Evolutionary conservation across 2,888 invertebrate species (phyloP).

Genomic region (Griposia aprilina): DNA sequence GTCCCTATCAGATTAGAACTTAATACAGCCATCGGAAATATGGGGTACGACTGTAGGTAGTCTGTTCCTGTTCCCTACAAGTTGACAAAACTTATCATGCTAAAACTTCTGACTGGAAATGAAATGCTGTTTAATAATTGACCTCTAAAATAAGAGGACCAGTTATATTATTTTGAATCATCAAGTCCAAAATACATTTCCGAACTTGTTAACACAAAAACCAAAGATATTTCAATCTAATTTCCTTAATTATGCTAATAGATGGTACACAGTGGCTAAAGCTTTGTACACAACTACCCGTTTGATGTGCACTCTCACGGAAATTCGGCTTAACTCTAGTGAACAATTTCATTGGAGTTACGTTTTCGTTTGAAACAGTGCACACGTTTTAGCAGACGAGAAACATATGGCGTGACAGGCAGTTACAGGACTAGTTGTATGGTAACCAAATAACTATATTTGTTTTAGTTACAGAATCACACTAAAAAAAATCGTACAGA

Average conservation of each 20-base stretch:
- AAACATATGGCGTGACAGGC: neutral
- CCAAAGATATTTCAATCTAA: neutral
- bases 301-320: conserved; percentile 42
- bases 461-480: neutral
- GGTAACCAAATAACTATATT: neutral
- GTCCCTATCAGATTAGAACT: conserved; percentile 13
- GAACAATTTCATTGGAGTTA: conserved; percentile 22
- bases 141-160: neutral
- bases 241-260: conserved; percentile 6
- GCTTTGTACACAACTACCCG: conserved; percentile 17
- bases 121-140: neutral
- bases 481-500: neutral
- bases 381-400: conserved; percentile 10
- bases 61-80: neutral
- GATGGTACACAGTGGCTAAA: neutral
- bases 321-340: conserved; percentile 40
- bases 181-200: neutral
- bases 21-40: neutral
- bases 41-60: neutral
- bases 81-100: neutral
- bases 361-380: conserved; percentile 31
- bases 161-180: neutral
- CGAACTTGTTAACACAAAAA: neutral
- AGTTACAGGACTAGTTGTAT: neutral
- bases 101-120: neutral